phyloP scores from a whole-genome alignment of 1,140 invertebrate species.

The Proctacanthus coquilletti region DNA sequence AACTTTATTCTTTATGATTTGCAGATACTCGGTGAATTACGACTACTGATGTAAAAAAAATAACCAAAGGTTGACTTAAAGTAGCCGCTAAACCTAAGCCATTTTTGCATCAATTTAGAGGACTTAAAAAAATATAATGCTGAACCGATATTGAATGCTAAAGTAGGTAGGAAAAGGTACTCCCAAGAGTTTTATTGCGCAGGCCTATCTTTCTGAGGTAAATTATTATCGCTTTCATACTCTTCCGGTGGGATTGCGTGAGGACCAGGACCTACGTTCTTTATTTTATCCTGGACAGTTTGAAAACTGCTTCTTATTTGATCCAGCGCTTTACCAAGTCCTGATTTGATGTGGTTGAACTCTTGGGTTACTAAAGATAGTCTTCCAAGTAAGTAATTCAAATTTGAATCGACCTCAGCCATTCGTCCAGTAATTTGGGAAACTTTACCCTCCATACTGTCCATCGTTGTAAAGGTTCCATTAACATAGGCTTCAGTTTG shows the following conservation, averaged over 20 bases:
- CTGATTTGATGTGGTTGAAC: slow-evolving; percentile 68
- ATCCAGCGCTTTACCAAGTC: slow-evolving; percentile 51
- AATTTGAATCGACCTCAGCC: slow-evolving; percentile 63
- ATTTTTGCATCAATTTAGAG: too few species aligned
- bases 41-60: too few species aligned
- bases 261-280: slow-evolving; percentile 7
- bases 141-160: too few species aligned
- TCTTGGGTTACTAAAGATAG: slow-evolving; percentile 69
- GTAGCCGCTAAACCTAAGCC: too few species aligned
- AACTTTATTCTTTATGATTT: too few species aligned
- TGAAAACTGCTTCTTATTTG: slow-evolving; percentile 53
- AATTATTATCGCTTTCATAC: slow-evolving; percentile 10
- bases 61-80: too few species aligned
- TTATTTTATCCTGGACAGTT: slow-evolving; percentile 43
- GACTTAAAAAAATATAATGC: too few species aligned
- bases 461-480: slow-evolving; percentile 64
- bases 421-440: slow-evolving; percentile 61
- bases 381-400: slow-evolving; percentile 69
- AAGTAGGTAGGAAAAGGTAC: too few species aligned
- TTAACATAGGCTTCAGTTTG: slow-evolving; percentile 69
- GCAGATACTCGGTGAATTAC: too few species aligned
- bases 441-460: slow-evolving; percentile 64
- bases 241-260: slow-evolving; percentile 8
- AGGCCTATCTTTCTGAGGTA: slow-evolving; percentile 5
- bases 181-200: background rate